Evolutionary conservation across 2,888 invertebrate genomes (phyloP), one percentile per base, ranked within the genome.

Genomic region (Cephus runcator): DNA sequence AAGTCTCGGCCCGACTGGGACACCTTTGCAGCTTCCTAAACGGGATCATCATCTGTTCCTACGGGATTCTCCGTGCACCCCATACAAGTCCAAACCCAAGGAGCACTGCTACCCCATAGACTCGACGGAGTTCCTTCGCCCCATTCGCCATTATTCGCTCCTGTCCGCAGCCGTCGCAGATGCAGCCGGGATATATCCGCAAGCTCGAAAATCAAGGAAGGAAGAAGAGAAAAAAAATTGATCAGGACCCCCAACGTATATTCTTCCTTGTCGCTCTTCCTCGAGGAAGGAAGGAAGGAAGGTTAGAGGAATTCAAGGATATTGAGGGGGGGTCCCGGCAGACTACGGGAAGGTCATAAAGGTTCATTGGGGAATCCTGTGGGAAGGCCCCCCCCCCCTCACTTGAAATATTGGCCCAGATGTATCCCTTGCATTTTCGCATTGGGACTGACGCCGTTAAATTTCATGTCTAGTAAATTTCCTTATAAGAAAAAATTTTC

Each of bases 41-140:
- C 89, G 90, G 89, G 90, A 90, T 90, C 89, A 84, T 87, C 88
- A 89, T 90, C 88, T 88, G 88, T 88, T 90, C 88, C 89, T 88
- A 85, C 88, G 83, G 87, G 88, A 88, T 85, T 85, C 83, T 83
- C 83, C 86, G 73, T 76, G 77, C 74, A 69, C 77, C 68, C 73
- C 77, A 77, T 76, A 56, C 76, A 83, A 76, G 82, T 78, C 79
- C 78, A 77, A 75, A 74, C 68, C 69, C 75, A 75, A 73, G 71
- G 77, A 12, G 56, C 34, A n/a, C 75, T 74, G 79, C 76, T 40
- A 40, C 40, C 40, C 40, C 40, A 40, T 40, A 40, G 74, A 75
- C 77, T 69, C 78, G 77, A 73, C 73, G 79, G 80, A 81, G 79
- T 80, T 81, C 80, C 78, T 79, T 78, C 78, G 73, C 77, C 77